phyloP scores from a whole-genome alignment of 2,113 vertebrate genomes.

The Pogona vitticeps region DNA sequence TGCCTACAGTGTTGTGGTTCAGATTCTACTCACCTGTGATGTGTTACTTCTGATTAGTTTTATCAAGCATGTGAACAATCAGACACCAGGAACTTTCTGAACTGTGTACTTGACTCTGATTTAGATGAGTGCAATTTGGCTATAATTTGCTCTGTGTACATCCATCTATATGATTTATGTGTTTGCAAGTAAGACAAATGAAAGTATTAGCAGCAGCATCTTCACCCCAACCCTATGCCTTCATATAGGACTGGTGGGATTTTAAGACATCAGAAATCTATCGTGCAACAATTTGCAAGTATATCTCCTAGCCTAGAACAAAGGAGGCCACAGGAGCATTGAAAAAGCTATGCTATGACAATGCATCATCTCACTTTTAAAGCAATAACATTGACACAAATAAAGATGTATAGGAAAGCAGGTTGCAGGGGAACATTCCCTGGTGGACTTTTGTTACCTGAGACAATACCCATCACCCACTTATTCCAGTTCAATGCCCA shows the following conservation, averaged over 20 bases:
- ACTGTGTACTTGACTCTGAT: not conserved
- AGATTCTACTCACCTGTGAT: not conserved
- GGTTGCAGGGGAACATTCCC: not conserved
- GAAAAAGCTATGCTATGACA: not conserved
- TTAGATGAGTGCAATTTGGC: not conserved
- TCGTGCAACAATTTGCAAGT: constrained; percentile 11
- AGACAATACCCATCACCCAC: not conserved
- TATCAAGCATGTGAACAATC: not conserved
- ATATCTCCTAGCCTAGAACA: constrained; percentile 26
- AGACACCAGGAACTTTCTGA: not conserved
- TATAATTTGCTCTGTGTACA: not conserved
- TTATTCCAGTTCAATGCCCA: constrained; percentile 14
- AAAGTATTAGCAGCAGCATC: not conserved
- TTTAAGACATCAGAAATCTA: constrained; percentile 2
- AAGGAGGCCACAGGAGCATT: not conserved
- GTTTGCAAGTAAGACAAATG: constrained; percentile 23
- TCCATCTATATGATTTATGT: not conserved
- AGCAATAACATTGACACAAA: constrained; percentile 59
- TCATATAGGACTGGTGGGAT: not conserved
- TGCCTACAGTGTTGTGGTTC: not conserved
- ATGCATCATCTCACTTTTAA: constrained; percentile 49
- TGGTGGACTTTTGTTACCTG: constrained; percentile 18
- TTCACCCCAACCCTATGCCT: not conserved
- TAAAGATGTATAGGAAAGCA: constrained; percentile 47
- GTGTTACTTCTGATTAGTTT: not conserved